Evolutionary conservation across 1,140 invertebrate genomes (phyloP).

Genomic region (Leguminivora glycinivorella): DNA sequence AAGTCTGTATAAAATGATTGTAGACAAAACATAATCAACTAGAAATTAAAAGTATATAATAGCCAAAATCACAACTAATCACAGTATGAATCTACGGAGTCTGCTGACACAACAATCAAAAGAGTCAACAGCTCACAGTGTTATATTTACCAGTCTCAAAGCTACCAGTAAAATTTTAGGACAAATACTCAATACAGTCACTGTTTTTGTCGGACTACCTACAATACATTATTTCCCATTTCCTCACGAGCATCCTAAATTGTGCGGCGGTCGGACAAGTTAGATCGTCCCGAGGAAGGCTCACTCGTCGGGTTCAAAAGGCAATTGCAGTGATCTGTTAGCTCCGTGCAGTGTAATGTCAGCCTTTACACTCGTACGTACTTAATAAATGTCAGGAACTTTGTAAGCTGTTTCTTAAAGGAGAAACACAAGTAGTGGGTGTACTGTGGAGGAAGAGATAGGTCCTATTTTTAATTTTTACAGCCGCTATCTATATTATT

Average conservation of each 20-base stretch:
- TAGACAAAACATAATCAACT: too few relatives aligned
- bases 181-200: background rate
- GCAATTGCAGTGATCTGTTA: slow-evolving; percentile 60
- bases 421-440: background rate
- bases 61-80: too few relatives aligned
- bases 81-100: too few relatives aligned
- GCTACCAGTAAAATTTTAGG: background rate
- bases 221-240: background rate
- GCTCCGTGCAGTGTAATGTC: slow-evolving; percentile 36
- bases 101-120: too few relatives aligned
- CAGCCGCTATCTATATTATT: too few relatives aligned
- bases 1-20: too few relatives aligned
- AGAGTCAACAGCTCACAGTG: too few relatives aligned
- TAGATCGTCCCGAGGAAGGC: slow-evolving; percentile 52
- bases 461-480: too few relatives aligned
- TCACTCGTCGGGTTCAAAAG: slow-evolving; percentile 73
- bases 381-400: background rate
- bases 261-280: slow-evolving; percentile 9
- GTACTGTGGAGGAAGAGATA: slow-evolving; percentile 35
- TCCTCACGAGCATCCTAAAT: slow-evolving; percentile 6
- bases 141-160: too few relatives aligned
- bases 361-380: slow-evolving; percentile 29
- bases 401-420: background rate
- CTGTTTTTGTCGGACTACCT: background rate
- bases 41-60: too few relatives aligned